Evolutionary conservation across 2,888 invertebrate genomes (phyloP), one percentile per base, ranked within the genome.

Genomic region (Choristoneura rosaceana): DNA sequence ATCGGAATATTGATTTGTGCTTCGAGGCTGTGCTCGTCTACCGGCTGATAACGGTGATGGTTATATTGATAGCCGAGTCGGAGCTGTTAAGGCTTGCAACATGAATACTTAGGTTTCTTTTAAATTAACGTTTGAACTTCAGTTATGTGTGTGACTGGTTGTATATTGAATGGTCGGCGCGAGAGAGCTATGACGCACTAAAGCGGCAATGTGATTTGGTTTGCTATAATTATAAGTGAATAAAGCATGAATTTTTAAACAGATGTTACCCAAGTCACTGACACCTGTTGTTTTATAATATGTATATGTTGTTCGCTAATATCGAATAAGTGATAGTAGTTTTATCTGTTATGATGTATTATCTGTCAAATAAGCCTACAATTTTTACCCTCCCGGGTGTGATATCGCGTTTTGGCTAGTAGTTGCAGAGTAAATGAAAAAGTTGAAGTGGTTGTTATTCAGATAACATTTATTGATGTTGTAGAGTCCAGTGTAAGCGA

Each of bases 391-490:
- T 79, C 76, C 77, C 80, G 82, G 81, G 81, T 79, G 77, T 78
- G 83, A 85, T 90, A 91, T 90, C 90, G 77, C 74, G 73, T 83
- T 82, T 83, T 82, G 86, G 84, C 78, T 83, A 80, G 83, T 86
- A 85, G 84, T 84, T 82, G 81, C 80, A 77, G 78, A 83, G 82
- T 87, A 89, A 85, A 90, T 90, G 87, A 89, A 89, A 87, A 86
- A 82, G 80, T 85, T 90, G 78, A 79, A 92, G 92, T 90, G 89
- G 81, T 80, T 78, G 78, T 81, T 85, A 81, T 86, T 83, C 79
- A 84, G 89, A 91, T 90, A 90, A 86, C 84, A 75, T 81, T 73
- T 88, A 91, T 89, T 87, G 84, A 85, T 87, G 88, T 89, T 89
- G 82, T 85, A 79, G 78, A 84, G 80, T 82, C 77, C 79, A 79